Conservation (phyloP, 2,797 vertebrate genomes). For the Varecia variegata region DNA sequence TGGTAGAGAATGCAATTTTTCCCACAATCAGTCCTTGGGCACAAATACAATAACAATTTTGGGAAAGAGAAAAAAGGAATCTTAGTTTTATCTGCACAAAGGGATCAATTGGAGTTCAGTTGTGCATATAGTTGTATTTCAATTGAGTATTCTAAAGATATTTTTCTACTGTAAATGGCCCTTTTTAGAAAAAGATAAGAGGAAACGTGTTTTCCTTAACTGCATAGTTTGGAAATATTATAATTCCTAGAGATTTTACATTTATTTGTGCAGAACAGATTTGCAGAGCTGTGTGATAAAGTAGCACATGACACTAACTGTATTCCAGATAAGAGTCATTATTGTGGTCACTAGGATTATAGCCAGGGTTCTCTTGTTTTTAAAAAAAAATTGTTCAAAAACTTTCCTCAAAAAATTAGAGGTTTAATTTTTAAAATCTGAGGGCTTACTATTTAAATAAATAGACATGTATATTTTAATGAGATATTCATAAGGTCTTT, state of each 20-base stretch:
- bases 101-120: conserved; percentile 76
- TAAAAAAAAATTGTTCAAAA: background rate
- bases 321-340: conserved; percentile 77
- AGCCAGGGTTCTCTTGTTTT: conserved; percentile 37
- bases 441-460: background rate
- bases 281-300: conserved; percentile 79
- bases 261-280: conserved; percentile 68
- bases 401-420: background rate
- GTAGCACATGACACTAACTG: conserved; percentile 72
- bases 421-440: background rate
- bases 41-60: conserved; percentile 85
- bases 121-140: conserved; percentile 72
- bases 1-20: conserved; percentile 82
- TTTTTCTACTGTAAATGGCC: conserved; percentile 48
- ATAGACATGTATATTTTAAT: background rate
- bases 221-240: conserved; percentile 60
- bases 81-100: conserved; percentile 80
- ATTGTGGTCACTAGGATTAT: conserved; percentile 64
- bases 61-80: conserved; percentile 80
- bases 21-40: conserved; percentile 86
- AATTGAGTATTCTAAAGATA: conserved; percentile 55
- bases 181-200: conserved; percentile 37
- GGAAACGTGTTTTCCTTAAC: conserved; percentile 51
- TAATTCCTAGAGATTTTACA: conserved; percentile 74
- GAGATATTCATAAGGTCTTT: background rate